Percentiles rank a stretch among this genome's conserved stretches.
Evolutionary conservation across 2,888 invertebrate species (phyloP).

Genomic region (Thymelicus lineola): DNA sequence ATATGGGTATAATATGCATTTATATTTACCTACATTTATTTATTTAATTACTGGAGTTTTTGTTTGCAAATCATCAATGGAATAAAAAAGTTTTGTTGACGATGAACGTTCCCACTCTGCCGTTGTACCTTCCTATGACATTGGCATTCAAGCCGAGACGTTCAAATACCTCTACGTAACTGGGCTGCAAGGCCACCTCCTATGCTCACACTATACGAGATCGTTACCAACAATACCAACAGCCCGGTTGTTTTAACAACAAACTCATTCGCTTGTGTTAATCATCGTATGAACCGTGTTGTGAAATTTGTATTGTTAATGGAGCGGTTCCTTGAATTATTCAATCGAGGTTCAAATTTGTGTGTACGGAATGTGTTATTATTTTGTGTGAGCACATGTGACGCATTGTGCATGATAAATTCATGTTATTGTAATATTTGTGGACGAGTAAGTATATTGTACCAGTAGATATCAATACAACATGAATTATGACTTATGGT

Average conservation of each 20-base stretch:
- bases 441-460: background rate
- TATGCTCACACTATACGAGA: slow-evolving; percentile 51
- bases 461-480: background rate
- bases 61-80: slow-evolving; percentile 1
- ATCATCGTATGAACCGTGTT: slow-evolving; percentile 4
- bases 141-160: slow-evolving; percentile 78
- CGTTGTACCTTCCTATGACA: slow-evolving; percentile 47
- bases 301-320: slow-evolving; percentile 20
- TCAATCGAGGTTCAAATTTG: slow-evolving; percentile 27
- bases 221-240: slow-evolving; percentile 4
- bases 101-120: slow-evolving; percentile 21
- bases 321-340: slow-evolving; percentile 31
- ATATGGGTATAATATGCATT: background rate
- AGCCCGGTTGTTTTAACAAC: slow-evolving; percentile 14
- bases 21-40: background rate
- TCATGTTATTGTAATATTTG: background rate
- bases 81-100: slow-evolving; percentile 3
- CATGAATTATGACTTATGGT: too few species aligned
- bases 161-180: slow-evolving; percentile 65
- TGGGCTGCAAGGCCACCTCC: slow-evolving; percentile 57
- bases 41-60: slow-evolving; percentile 1
- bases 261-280: slow-evolving; percentile 11
- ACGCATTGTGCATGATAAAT: slow-evolving; percentile 16
- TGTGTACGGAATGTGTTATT: slow-evolving; percentile 20
- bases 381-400: background rate